Evolutionary conservation across 2,113 vertebrate species (phyloP).

Genomic region (Leucosticte australis): DNA sequence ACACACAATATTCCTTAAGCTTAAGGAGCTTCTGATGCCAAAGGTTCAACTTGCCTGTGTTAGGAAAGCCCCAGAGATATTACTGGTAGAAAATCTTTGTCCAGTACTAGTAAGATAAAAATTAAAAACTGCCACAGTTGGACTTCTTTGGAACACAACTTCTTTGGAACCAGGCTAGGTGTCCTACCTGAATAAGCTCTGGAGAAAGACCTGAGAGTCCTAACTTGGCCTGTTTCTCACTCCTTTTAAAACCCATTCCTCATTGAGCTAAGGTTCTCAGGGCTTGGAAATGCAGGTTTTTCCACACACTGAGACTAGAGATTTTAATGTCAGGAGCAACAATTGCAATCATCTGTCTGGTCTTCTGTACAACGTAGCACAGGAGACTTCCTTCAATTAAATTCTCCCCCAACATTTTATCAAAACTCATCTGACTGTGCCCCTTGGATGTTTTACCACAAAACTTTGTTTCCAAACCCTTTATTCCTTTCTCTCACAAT

Average conservation of each 20-base stretch:
- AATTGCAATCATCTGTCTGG: neutral
- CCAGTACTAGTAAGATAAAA: neutral
- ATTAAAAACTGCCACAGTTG: neutral
- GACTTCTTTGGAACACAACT: neutral
- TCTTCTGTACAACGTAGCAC: fast-evolving
- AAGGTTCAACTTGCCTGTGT: neutral
- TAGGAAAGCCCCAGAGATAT: neutral
- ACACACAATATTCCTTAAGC: neutral
- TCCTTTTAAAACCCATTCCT: neutral
- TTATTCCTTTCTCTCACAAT: neutral
- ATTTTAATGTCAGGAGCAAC: neutral
- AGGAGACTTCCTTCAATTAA: neutral
- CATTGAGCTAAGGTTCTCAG: neutral
- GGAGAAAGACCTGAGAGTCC: neutral
- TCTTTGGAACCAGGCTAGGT: neutral
- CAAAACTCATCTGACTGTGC: neutral
- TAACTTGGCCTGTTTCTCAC: neutral
- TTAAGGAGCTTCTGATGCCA: neutral
- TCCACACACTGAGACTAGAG: neutral
- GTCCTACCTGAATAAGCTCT: neutral
- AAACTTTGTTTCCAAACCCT: neutral
- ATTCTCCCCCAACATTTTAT: neutral
- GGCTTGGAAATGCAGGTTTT: neutral
- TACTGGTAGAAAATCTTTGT: neutral
- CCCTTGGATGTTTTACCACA: neutral